Conservation (phyloP, 2,888 invertebrate species). For the Cataglyphis cursor region DNA sequence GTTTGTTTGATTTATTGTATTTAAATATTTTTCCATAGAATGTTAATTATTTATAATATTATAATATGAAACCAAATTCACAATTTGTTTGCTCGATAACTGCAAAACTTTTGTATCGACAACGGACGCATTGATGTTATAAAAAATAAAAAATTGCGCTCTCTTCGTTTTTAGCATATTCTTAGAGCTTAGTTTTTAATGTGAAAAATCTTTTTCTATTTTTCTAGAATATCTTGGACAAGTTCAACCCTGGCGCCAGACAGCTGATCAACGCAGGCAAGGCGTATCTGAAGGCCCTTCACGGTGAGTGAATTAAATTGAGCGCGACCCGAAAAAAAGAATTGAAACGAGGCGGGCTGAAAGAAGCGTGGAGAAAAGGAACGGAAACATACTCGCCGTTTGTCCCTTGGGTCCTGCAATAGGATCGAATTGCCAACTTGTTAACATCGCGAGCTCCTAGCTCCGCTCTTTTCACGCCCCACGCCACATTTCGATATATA, state of each 20-base stretch:
- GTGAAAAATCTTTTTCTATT: constrained; percentile 80
- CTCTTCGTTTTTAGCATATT: not conserved
- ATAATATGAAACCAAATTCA: not conserved
- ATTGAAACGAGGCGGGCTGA: constrained; percentile 18
- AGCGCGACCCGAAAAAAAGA: constrained; percentile 42
- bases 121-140: not conserved
- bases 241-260: constrained; percentile 97
- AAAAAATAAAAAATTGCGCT: not conserved
- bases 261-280: constrained; percentile 98
- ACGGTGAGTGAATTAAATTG: constrained; percentile 91
- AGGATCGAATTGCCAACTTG: constrained; percentile 79
- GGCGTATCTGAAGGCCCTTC: constrained; percentile 97
- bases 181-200: not conserved
- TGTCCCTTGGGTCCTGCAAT: constrained; percentile 74
- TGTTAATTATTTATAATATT: not conserved
- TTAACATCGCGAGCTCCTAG: constrained; percentile 67
- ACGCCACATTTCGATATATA: not conserved
- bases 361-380: constrained; percentile 48
- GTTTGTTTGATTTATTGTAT: not conserved
- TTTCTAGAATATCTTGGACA: constrained; percentile 97
- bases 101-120: not conserved
- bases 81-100: not conserved
- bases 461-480: constrained; percentile 31
- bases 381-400: constrained; percentile 52
- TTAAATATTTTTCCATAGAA: not conserved